Percentiles rank a stretch among this genome's conserved stretches.
These are phyloP conservation scores for Montipora capitata DNA, from an alignment of 92 coral and sea anemone species.

Conservation along the genomic window DNA sequence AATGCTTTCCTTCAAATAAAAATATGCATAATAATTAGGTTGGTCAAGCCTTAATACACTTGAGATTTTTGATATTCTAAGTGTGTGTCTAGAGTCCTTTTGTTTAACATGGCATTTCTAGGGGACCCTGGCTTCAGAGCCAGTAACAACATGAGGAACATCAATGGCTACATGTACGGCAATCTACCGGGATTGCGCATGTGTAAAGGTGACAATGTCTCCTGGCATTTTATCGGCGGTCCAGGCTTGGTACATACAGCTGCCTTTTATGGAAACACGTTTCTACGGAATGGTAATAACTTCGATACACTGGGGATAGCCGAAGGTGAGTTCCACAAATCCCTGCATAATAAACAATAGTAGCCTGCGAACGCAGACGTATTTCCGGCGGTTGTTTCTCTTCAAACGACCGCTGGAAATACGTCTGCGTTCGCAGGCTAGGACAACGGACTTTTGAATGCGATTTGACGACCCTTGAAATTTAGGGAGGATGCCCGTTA, in stretches of 20 bases:
- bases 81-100: no score
- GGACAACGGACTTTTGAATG: no score
- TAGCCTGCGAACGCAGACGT: not conserved
- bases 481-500: no score
- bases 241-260: slow-evolving; percentile 88
- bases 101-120: not conserved
- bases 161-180: slow-evolving; percentile 89
- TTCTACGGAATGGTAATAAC: slow-evolving; percentile 80
- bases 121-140: slow-evolving; percentile 82
- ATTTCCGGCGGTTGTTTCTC: no score
- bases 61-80: no score
- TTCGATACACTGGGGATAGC: slow-evolving; percentile 86
- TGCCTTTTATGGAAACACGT: slow-evolving; percentile 91
- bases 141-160: slow-evolving; percentile 89
- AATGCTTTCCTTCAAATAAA: no score
- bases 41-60: no score
- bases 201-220: slow-evolving; percentile 87
- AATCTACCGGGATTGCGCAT: slow-evolving; percentile 85
- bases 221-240: slow-evolving; percentile 98
- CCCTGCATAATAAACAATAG: no score
- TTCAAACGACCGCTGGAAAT: no score
- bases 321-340: slow-evolving; percentile 72
- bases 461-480: no score
- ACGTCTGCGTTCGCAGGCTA: no score
- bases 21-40: no score